Conservation (phyloP, 92 coral and sea anemone species). For the Virgularia gustaviana region DNA sequence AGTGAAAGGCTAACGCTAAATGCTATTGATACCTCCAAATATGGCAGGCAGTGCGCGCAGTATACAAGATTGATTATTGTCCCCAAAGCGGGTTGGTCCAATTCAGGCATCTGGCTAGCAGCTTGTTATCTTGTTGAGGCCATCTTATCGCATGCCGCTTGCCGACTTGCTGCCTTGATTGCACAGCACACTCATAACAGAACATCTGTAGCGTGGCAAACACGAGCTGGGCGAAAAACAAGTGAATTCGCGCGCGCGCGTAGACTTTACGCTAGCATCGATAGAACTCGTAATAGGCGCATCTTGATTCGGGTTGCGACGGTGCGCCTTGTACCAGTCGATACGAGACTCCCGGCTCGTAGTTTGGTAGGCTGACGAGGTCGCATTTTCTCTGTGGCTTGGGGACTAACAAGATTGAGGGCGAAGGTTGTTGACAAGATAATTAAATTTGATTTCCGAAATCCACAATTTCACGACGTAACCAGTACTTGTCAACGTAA, state of each 20-base stretch:
- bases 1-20: conserved; percentile 13
- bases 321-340: too few relatives aligned
- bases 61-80: conserved; percentile 30
- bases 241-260: not conserved
- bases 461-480: conserved; percentile 12
- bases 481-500: conserved; percentile 68
- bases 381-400: conserved; percentile 9
- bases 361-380: not conserved
- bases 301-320: too few relatives aligned
- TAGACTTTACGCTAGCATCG: not conserved
- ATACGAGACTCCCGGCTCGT: too few relatives aligned
- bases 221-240: not conserved
- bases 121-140: conserved; percentile 25
- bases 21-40: conserved; percentile 40
- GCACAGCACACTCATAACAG: conserved; percentile 13
- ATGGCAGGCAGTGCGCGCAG: conserved; percentile 18
- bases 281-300: too few relatives aligned
- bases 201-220: conserved; percentile 36
- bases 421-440: conserved; percentile 38
- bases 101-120: conserved; percentile 41
- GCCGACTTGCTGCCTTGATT: conserved; percentile 18
- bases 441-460: conserved; percentile 23
- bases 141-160: conserved; percentile 36
- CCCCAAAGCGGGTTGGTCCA: not conserved
- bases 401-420: conserved; percentile 29